These are phyloP conservation scores for Sycon ciliatum DNA, from an alignment of 37 sponge, comb jelly and placozoan species.

Conservation along the genomic window DNA sequence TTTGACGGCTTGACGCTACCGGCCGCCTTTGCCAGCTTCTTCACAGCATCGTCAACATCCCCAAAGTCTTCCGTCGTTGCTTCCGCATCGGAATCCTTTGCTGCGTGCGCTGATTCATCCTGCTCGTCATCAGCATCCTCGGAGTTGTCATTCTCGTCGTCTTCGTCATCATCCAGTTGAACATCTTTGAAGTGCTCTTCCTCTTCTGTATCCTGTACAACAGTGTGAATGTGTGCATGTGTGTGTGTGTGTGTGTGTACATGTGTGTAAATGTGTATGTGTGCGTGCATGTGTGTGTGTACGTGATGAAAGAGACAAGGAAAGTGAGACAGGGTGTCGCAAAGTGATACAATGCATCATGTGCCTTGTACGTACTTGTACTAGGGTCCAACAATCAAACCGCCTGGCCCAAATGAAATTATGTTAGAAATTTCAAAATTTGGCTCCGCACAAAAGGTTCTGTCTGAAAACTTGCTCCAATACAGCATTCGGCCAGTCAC, in stretches of 20 bases:
- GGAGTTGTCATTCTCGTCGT: background rate
- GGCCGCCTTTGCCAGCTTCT: background rate
- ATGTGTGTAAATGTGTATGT: no score
- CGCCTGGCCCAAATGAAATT: no score
- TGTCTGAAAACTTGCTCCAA: no score
- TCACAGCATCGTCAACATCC: background rate
- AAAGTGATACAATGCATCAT: background rate
- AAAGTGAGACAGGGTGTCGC: background rate
- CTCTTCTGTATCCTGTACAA: conserved; percentile 34
- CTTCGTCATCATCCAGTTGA: conserved; percentile 11
- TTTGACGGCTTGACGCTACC: no score
- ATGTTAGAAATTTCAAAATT: no score
- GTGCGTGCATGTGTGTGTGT: no score
- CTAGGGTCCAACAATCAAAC: no score
- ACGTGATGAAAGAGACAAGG: background rate
- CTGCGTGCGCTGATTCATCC: conserved; percentile 12
- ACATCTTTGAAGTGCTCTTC: conserved; percentile 61
- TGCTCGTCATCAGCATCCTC: background rate
- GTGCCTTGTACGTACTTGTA: no score
- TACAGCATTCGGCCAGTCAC: no score
- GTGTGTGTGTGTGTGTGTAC: no score
- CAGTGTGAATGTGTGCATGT: no score
- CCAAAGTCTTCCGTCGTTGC: background rate
- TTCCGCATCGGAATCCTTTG: background rate
- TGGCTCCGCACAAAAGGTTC: no score